A percentile compares a stretch with the other conserved stretches of the same genome.
Evolutionary conservation across 2,797 vertebrate species (phyloP).

Genomic region (Melanotaenia pygmaea): DNA sequence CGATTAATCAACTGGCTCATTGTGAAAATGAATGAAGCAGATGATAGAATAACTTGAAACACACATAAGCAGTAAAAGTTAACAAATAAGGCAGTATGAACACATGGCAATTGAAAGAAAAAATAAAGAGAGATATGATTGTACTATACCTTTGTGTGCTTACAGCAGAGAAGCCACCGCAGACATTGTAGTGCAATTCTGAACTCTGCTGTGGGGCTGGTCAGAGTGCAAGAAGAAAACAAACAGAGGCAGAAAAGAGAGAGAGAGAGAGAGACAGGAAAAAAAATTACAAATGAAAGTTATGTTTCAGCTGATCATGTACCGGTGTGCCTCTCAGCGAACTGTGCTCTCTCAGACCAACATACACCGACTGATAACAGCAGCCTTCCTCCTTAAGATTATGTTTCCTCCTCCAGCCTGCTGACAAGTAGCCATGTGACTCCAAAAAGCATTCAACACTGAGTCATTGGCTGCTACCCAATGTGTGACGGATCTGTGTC

Average conservation of each 20-base stretch:
- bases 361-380: slow-evolving; percentile 72
- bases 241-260: slow-evolving; percentile 51
- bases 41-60: not conserved
- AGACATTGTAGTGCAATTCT: slow-evolving; percentile 82
- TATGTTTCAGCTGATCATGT: slow-evolving; percentile 34
- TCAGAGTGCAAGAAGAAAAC: slow-evolving; percentile 69
- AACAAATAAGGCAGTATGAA: not conserved
- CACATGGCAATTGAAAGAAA: slow-evolving; percentile 19
- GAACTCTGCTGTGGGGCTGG: slow-evolving; percentile 74
- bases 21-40: not conserved
- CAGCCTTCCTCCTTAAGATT: slow-evolving; percentile 80
- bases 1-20: not conserved
- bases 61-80: slow-evolving; percentile 3
- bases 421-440: slow-evolving; percentile 86
- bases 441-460: slow-evolving; percentile 74
- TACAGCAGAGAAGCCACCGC: slow-evolving; percentile 80
- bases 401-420: slow-evolving; percentile 82
- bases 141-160: slow-evolving; percentile 80
- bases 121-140: slow-evolving; percentile 8
- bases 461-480: slow-evolving; percentile 74
- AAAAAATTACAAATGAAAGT: slow-evolving; percentile 17
- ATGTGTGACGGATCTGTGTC: slow-evolving; percentile 4
- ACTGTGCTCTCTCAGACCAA: slow-evolving; percentile 52
- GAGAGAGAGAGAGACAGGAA: slow-evolving; percentile 42
- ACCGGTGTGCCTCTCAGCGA: slow-evolving; percentile 32